Evolutionary conservation across 1,140 invertebrate genomes (phyloP).

Genomic region (Heliconius hewitsoni): DNA sequence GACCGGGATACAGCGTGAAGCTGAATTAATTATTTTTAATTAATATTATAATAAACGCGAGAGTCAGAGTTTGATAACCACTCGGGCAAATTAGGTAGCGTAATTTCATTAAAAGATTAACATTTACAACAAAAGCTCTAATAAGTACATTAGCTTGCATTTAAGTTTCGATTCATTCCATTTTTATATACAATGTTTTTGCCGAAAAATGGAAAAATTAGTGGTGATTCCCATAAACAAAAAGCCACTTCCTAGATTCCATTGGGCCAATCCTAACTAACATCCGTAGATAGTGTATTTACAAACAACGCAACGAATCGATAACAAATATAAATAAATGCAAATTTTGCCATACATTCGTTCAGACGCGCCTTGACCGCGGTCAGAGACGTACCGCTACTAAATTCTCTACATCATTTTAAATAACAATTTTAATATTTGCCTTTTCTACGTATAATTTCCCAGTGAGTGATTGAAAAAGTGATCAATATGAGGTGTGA

Average conservation of each 20-base stretch:
- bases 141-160: no score
- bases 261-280: not conserved
- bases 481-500: constrained; percentile 32
- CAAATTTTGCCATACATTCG: not conserved
- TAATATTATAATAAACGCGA: no score
- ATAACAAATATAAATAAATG: constrained; percentile 6
- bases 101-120: no score
- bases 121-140: no score
- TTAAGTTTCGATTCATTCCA: no score
- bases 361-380: constrained; percentile 9
- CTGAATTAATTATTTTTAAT: no score
- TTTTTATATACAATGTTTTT: not conserved
- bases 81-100: no score
- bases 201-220: not conserved
- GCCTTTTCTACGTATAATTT: not conserved
- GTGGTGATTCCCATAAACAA: not conserved
- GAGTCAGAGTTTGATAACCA: no score
- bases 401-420: not conserved
- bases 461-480: not conserved
- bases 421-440: not conserved
- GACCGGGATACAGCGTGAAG: no score
- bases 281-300: not conserved
- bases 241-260: not conserved
- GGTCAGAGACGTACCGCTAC: not conserved
- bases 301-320: not conserved